Evolutionary conservation across 2,797 vertebrate species (phyloP).

Genomic region (Xerus rutilus): DNA sequence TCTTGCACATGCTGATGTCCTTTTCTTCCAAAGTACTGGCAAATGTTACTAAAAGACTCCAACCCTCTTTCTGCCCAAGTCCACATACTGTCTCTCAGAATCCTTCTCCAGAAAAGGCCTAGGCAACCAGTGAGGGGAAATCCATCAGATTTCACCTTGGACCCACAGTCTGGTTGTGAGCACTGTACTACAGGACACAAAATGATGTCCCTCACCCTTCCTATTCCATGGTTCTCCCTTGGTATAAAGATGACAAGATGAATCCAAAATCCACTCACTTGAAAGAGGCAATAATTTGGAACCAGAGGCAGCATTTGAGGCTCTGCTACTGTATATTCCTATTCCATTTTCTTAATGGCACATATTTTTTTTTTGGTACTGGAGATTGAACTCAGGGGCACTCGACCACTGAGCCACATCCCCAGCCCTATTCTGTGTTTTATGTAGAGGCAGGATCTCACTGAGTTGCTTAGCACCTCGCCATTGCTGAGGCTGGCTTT

Average conservation of each 20-base stretch:
- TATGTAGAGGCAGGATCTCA: too few relatives aligned
- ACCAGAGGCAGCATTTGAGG: not conserved
- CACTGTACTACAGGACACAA: not conserved
- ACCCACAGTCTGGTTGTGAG: conserved; percentile 7
- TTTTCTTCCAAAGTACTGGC: not conserved
- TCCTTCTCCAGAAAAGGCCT: not conserved
- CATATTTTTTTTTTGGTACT: not conserved
- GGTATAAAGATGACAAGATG: not conserved
- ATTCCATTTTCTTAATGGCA: not conserved
- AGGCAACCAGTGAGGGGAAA: not conserved
- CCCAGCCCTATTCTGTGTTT: too few relatives aligned
- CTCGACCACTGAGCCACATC: too few relatives aligned
- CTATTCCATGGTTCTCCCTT: not conserved
- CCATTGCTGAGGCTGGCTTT: too few relatives aligned
- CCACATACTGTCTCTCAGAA: not conserved
- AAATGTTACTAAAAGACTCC: not conserved
- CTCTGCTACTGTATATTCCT: not conserved
- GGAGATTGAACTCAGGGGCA: too few relatives aligned
- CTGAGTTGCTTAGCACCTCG: too few relatives aligned
- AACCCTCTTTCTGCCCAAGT: not conserved
- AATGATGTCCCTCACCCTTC: not conserved
- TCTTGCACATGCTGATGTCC: not conserved
- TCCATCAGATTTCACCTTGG: not conserved
- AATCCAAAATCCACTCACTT: not conserved
- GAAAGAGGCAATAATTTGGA: not conserved